Evolutionary conservation across 2,888 invertebrate species (phyloP).

Genomic region (Didymodactylos carnosus): DNA sequence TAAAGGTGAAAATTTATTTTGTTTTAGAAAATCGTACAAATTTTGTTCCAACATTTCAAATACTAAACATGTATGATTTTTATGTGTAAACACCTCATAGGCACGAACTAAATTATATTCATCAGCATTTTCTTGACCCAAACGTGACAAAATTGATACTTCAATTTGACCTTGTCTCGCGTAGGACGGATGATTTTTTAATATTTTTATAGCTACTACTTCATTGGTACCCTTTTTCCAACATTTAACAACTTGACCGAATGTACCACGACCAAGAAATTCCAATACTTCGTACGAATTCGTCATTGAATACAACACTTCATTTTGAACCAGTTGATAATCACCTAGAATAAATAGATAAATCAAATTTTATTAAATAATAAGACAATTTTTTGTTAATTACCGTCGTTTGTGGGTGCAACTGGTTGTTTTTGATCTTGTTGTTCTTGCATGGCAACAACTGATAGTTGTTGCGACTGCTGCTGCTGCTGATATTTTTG

Average conservation of each 20-base stretch:
- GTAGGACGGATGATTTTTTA: conserved; percentile 99
- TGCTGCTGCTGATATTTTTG: too few species aligned
- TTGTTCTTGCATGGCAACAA: too few species aligned
- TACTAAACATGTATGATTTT: conserved; percentile 94
- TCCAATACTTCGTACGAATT: conserved; percentile 80
- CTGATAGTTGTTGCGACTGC: too few species aligned
- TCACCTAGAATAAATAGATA: too few species aligned
- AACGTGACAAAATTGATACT: conserved; percentile 44
- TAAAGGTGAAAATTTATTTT: conserved; percentile 95
- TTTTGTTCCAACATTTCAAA: conserved; percentile 99
- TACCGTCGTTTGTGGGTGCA: too few species aligned
- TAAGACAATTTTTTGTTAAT: too few species aligned
- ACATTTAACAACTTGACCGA: conserved; percentile 96
- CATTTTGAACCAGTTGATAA: conserved; percentile 93
- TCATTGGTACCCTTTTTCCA: conserved; percentile 99
- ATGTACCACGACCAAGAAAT: conserved; percentile 95
- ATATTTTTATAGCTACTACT: conserved; percentile 97
- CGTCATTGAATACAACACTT: conserved; percentile 82
- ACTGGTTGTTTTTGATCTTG: too few species aligned
- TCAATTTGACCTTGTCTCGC: conserved; percentile 99
- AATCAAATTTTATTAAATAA: too few species aligned
- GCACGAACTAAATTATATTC: conserved; percentile 96
- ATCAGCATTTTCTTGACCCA: conserved; percentile 35
- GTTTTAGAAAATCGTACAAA: conserved; percentile 96
- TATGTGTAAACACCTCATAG: conserved; percentile 98